These are phyloP conservation scores for Perccottus glenii DNA, from an alignment of 2,113 vertebrate species.

Conservation along the genomic window DNA sequence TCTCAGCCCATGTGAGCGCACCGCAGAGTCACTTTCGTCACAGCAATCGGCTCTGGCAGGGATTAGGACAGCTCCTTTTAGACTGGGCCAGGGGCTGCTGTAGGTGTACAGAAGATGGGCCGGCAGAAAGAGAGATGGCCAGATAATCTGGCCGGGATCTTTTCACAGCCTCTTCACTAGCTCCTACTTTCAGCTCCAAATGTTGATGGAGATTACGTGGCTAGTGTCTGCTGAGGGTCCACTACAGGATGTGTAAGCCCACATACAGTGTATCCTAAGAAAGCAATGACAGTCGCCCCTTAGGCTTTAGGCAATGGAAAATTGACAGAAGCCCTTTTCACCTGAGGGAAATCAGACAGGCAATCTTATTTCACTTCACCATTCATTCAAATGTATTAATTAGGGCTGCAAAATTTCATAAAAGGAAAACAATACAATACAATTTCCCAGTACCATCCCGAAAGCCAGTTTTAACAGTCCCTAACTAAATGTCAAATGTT, in stretches of 20 bases:
- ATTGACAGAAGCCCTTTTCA: not conserved
- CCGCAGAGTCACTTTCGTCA: constrained; percentile 72
- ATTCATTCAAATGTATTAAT: too few relatives aligned
- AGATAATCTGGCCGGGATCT: constrained; percentile 69
- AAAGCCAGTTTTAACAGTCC: too few relatives aligned
- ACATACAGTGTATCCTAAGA: not conserved
- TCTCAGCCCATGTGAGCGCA: constrained; percentile 57
- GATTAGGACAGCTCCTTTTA: constrained; percentile 74
- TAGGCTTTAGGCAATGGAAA: not conserved
- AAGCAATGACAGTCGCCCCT: constrained; percentile 13
- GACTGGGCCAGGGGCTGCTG: too few relatives aligned
- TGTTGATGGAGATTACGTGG: constrained; percentile 24
- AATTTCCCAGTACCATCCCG: too few relatives aligned
- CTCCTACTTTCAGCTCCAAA: constrained; percentile 31
- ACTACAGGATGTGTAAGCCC: not conserved
- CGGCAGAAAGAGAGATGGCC: constrained; percentile 35
- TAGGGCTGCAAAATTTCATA: too few relatives aligned
- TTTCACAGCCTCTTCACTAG: constrained; percentile 52
- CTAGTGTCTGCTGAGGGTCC: constrained; percentile 5
- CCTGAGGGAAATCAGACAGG: not conserved
- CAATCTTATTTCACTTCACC: not conserved
- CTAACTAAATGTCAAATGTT: too few relatives aligned
- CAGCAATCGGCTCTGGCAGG: constrained; percentile 66
- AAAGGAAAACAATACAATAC: too few relatives aligned
- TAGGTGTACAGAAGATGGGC: constrained; percentile 57